Percentiles rank a stretch among this genome's conserved stretches.
Conservation (phyloP, 2,888 invertebrate genomes). For the Automeris io region DNA sequence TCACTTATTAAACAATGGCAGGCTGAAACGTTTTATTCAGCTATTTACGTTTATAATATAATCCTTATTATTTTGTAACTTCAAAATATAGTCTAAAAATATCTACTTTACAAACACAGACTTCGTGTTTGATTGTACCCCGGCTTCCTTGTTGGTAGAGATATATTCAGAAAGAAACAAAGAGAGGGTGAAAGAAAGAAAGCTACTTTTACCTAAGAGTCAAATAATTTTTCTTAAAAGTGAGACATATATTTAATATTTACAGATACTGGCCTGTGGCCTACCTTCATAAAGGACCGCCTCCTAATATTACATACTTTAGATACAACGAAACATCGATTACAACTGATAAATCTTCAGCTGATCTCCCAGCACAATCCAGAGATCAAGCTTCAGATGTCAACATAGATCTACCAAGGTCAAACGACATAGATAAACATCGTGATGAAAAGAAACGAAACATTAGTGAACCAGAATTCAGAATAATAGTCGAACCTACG, state of each 20-base stretch:
- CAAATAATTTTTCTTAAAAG: constrained; percentile 39
- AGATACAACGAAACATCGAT: constrained; percentile 53
- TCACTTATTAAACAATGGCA: too few relatives aligned
- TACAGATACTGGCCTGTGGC: constrained; percentile 86
- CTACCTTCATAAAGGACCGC: constrained; percentile 87
- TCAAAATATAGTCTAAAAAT: too few relatives aligned
- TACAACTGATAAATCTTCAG: constrained; percentile 19
- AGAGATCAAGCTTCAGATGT: constrained; percentile 17
- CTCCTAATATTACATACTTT: constrained; percentile 83
- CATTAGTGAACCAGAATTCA: constrained; percentile 35
- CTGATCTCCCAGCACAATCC: constrained; percentile 12
- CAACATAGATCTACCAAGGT: constrained; percentile 7
- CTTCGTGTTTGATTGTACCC: too few relatives aligned
- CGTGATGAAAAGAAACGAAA: constrained; percentile 51
- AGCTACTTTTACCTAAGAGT: too few relatives aligned
- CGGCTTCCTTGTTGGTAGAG: too few relatives aligned
- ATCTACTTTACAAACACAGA: too few relatives aligned
- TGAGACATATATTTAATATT: constrained; percentile 7
- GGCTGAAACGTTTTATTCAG: too few relatives aligned
- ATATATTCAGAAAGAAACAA: too few relatives aligned
- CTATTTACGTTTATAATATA: too few relatives aligned
- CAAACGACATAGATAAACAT: constrained; percentile 28
- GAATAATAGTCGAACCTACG: constrained; percentile 23
- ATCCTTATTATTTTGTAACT: too few relatives aligned
- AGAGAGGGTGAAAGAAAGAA: too few relatives aligned